Evolutionary conservation across 2,797 vertebrate species (phyloP).

Genomic region (Falco peregrinus): DNA sequence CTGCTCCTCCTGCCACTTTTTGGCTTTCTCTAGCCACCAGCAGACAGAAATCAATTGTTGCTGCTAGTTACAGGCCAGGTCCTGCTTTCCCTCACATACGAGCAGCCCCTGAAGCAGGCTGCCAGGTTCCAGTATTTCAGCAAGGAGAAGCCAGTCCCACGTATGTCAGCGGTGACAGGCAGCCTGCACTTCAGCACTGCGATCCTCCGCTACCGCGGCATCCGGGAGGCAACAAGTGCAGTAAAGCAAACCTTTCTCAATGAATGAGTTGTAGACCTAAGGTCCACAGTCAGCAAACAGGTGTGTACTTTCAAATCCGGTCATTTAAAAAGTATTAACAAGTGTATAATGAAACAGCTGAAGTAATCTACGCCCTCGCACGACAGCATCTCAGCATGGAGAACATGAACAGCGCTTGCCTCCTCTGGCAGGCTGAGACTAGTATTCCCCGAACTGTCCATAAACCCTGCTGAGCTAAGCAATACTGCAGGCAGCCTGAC

Average conservation of each 20-base stretch:
- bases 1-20: not conserved
- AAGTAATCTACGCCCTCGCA: too few relatives aligned
- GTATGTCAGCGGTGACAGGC: rapidly evolving
- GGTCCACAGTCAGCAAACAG: not conserved
- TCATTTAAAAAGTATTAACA: not conserved
- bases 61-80: not conserved
- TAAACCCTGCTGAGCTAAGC: not conserved
- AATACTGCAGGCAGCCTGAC: not conserved
- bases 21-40: not conserved
- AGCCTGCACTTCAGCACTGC: too few relatives aligned
- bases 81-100: rapidly evolving
- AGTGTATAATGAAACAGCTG: not conserved
- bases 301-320: not conserved
- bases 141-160: not conserved
- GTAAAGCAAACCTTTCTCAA: not conserved
- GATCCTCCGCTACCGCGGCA: rapidly evolving
- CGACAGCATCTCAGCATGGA: not conserved
- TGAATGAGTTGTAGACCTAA: not conserved
- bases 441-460: not conserved
- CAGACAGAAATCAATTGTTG: not conserved
- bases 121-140: not conserved
- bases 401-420: not conserved
- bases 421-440: not conserved
- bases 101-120: not conserved
- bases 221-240: not conserved